Conservation (phyloP, 2,888 invertebrate species). For the Allygus modestus region DNA sequence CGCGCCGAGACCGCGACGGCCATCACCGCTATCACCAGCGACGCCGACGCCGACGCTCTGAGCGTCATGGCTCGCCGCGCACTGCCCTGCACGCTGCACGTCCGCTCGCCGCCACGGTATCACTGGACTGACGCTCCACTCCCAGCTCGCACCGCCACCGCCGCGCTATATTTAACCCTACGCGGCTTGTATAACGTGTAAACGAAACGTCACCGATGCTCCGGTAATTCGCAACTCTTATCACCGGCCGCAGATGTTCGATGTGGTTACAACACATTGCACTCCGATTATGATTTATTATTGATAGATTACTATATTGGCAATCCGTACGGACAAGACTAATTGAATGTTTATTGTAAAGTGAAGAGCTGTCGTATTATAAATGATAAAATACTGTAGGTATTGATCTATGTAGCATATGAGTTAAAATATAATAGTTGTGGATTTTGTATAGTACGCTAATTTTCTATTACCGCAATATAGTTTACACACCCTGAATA, state of each 20-base stretch:
- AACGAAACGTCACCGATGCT: constrained; percentile 9
- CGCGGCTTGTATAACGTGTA: background rate
- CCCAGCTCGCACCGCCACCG: background rate
- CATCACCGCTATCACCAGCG: background rate
- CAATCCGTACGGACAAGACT: background rate
- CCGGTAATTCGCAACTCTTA: background rate
- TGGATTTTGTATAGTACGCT: too few species aligned
- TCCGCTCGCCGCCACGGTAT: background rate
- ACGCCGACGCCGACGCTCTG: background rate
- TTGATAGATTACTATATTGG: background rate
- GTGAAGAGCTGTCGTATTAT: too few species aligned
- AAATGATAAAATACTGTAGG: too few species aligned
- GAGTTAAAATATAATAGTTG: too few species aligned
- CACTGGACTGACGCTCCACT: constrained; percentile 10
- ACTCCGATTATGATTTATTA: constrained; percentile 13
- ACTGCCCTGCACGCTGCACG: background rate
- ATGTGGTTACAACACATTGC: background rate
- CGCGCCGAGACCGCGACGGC: constrained; percentile 44
- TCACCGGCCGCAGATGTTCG: background rate
- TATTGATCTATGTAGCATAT: too few species aligned
- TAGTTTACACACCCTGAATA: too few species aligned
- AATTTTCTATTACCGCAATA: too few species aligned
- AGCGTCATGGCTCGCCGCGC: constrained; percentile 33
- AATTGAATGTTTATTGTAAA: too few species aligned
- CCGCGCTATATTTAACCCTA: constrained; percentile 51